Percentiles rank a stretch among this genome's conserved stretches.
These are phyloP conservation scores for Gymnopithys bicolor DNA, from an alignment of 2,797 vertebrate species.

Conservation along the genomic window DNA sequence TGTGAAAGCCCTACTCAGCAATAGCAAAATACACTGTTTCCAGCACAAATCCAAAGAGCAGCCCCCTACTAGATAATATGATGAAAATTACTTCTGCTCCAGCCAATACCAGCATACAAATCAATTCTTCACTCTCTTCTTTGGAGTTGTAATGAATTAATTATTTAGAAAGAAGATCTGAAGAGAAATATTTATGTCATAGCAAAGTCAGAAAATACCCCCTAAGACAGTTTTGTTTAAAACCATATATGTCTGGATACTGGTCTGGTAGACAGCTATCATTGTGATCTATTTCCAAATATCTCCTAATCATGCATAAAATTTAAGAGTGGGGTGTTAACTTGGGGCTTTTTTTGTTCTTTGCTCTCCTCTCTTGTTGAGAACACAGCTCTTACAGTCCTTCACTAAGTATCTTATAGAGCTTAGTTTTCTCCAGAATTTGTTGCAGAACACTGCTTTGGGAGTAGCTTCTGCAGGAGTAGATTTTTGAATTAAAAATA, in stretches of 20 bases:
- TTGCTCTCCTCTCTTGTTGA: background rate
- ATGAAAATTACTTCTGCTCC: background rate
- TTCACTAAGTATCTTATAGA: background rate
- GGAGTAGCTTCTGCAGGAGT: constrained; percentile 45
- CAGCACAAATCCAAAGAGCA: background rate
- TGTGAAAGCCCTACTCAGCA: background rate
- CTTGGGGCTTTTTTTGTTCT: background rate
- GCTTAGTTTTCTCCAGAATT: background rate
- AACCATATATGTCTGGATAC: background rate
- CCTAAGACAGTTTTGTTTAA: background rate
- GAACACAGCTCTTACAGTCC: background rate
- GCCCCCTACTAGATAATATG: background rate
- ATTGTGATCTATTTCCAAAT: background rate
- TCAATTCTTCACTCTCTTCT: background rate
- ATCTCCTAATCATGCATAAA: background rate
- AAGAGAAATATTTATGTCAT: background rate
- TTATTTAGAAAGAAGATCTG: background rate
- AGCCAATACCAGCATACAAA: background rate
- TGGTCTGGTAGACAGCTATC: background rate
- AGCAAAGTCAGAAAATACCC: background rate
- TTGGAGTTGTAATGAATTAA: background rate
- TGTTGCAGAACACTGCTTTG: constrained; percentile 14
- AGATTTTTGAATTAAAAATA: constrained; percentile 44
- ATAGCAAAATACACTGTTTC: background rate
- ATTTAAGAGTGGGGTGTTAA: background rate